Base-by-base conservation (phyloP, 2,888 invertebrate species). In the Ectemnius lituratus region DNA sequence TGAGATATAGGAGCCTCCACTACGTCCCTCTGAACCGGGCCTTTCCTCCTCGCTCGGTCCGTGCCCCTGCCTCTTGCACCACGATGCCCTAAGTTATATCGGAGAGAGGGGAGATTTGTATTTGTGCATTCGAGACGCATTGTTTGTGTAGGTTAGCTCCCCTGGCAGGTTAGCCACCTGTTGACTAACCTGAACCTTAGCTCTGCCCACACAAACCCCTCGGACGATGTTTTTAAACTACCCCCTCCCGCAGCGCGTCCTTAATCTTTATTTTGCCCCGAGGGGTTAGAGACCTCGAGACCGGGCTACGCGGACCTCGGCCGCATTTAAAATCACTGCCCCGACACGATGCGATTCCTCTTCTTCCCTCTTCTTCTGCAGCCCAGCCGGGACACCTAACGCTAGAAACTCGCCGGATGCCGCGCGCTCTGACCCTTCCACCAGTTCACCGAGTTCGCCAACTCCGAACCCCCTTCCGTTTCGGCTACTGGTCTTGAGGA, bases 151-250 rank as follows among this genome's bases (percentile, higher is more conserved):
- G 87, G 89, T 89, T 88, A 79, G 84, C 84, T 86, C 85, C 84
- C 80, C 83, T 85, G 82, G 86, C 90, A 90, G 90, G 90, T 90
- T 90, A 88, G 88, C 89, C 90, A 90, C 90, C 90, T 90, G 90
- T 90, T 90, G 90, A 90, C 90, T 88, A 89, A 88, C 88, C 88
- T 88, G 87, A 88, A 88, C 86, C 86, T 87, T 84, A 85, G 82
- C 82, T 77, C 87, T 86, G 83, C 85, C 87, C 85, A 86, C 87
- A 85, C 86, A 82, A 85, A 84, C 82, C 84, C 84, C 86, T 84
- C 81, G 73, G 81, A 84, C 82, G 81, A 82, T 86, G 85, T 87
- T 90, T 89, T 88, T 88, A 85, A 89, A 89, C 88, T 86, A 87
- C 84, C 86, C 86, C 84, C 76, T 76, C 74, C 79, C 78, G 63